Conservation (phyloP, 2,888 invertebrate genomes). For the Trachelus tabidus region DNA sequence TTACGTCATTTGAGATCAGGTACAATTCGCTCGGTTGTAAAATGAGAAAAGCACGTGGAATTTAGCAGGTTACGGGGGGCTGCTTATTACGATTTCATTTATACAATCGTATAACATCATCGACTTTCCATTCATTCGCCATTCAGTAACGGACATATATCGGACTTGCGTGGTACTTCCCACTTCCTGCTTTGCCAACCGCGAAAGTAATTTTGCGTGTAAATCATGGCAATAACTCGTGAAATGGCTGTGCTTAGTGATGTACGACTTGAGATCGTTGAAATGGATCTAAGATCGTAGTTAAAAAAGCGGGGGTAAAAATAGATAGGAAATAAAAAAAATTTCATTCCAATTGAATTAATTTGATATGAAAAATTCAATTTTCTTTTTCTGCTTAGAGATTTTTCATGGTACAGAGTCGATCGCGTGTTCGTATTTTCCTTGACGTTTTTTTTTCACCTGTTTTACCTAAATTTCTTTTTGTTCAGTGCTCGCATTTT, state of each 20-base stretch:
- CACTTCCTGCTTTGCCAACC: constrained; percentile 39
- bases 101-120: neutral
- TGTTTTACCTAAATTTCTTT: neutral
- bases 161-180: constrained; percentile 9
- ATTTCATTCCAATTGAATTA: neutral
- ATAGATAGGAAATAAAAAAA: neutral
- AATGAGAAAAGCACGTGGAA: neutral
- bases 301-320: neutral
- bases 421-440: neutral
- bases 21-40: constrained; percentile 2
- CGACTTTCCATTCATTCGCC: constrained; percentile 6
- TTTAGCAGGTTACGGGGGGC: neutral
- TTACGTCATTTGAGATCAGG: constrained; percentile 14
- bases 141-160: neutral
- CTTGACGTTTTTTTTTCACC: neutral
- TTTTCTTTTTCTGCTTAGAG: neutral
- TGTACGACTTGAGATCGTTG: neutral
- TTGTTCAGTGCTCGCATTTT: neutral
- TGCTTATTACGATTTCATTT: neutral
- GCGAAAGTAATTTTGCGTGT: constrained; percentile 29
- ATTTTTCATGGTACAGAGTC: neutral
- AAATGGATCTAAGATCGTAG: neutral
- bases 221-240: neutral
- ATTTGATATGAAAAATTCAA: neutral
- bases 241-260: neutral